These are phyloP conservation scores for Charadrius vociferus DNA, from an alignment of 2,113 vertebrate genomes.

Conservation along the genomic window DNA sequence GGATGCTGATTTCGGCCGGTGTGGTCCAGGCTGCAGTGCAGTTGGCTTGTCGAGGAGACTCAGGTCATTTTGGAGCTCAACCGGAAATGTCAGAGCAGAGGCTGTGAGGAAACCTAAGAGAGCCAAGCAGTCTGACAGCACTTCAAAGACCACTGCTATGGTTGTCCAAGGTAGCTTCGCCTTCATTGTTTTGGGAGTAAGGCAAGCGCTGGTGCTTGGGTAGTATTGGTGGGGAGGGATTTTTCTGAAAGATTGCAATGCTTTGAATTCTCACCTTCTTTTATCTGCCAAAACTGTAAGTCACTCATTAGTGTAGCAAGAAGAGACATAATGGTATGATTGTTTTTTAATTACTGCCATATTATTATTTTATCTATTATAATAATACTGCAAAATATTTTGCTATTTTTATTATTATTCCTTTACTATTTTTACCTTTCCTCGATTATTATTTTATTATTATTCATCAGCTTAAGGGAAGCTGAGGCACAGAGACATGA, in stretches of 20 bases:
- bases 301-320: background rate
- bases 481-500: background rate
- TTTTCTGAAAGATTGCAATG: background rate
- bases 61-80: background rate
- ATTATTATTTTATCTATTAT: background rate
- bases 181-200: background rate
- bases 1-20: background rate
- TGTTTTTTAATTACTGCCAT: background rate
- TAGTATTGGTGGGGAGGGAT: background rate
- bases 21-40: background rate
- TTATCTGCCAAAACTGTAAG: background rate
- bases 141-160: background rate
- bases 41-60: background rate
- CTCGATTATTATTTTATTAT: background rate
- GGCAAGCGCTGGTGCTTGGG: background rate
- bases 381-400: background rate
- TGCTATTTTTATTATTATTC: background rate
- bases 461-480: background rate
- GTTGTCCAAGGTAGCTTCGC: background rate
- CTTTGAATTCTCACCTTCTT: background rate
- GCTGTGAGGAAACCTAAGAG: background rate
- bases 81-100: background rate
- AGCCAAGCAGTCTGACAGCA: background rate
- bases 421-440: background rate
- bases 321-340: background rate